Percentiles rank a stretch among this genome's conserved stretches.
These are phyloP conservation scores for Sus scrofa DNA, from an alignment of 2,113 vertebrate species.

Conservation along the genomic window T2T-Sscrofa CM000823.6:37729001-37729500, in stretches of 20 bases:
- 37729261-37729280: not conserved
- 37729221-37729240: not conserved
- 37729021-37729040: no score
- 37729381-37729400: not conserved
- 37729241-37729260: conserved; percentile 15
- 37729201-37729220: conserved; percentile 3
- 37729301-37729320: not conserved
- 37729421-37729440: not conserved
- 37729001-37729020: no score
- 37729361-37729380: not conserved
- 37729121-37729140: not conserved
- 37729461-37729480: not conserved
- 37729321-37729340: conserved; percentile 11
- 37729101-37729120: no score
- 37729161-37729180: not conserved
- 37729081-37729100: not conserved
- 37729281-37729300: not conserved
- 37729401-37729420: not conserved
- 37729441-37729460: not conserved
- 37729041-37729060: not conserved
- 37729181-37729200: not conserved
- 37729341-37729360: not conserved
- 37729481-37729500: not conserved
- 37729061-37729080: not conserved
- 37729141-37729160: not conserved